Conservation (phyloP, 2,888 invertebrate genomes). For the Tenthredo notha region DNA sequence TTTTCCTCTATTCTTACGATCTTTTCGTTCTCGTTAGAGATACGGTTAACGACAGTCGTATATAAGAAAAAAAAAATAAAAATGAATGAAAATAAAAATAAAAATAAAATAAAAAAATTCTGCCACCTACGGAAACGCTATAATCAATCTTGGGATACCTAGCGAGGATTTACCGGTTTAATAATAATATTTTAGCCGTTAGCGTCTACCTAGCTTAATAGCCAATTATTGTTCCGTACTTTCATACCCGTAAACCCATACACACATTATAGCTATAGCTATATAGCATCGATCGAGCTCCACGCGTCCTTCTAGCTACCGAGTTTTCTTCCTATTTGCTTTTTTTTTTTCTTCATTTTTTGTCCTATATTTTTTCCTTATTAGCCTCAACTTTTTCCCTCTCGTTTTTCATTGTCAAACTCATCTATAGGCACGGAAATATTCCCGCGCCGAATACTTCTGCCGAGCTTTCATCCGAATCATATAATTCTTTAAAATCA, state of each 20-base stretch:
- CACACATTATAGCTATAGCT: not conserved
- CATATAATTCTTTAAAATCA: not conserved
- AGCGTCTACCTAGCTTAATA: slow-evolving; percentile 29
- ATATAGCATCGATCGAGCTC: not conserved
- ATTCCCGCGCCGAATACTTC: not conserved
- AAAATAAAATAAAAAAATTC: not conserved
- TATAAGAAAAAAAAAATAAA: no score
- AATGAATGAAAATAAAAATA: not conserved
- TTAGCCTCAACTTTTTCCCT: not conserved
- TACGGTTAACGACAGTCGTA: not conserved
- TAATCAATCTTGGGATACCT: not conserved
- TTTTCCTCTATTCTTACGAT: not conserved
- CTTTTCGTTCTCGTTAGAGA: not conserved
- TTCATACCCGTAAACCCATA: not conserved
- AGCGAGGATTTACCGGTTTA: slow-evolving; percentile 13
- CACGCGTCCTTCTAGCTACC: not conserved
- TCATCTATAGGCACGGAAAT: not conserved
- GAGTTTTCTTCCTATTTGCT: not conserved
- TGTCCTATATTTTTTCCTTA: not conserved
- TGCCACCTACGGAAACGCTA: not conserved
- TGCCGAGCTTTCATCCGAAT: not conserved
- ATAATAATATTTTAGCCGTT: slow-evolving; percentile 32
- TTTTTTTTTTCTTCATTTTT: not conserved
- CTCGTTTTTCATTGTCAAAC: not conserved
- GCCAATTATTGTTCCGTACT: slow-evolving; percentile 44